Conservation (phyloP, 1,140 invertebrate species). For the Hyphantria cunea region DNA sequence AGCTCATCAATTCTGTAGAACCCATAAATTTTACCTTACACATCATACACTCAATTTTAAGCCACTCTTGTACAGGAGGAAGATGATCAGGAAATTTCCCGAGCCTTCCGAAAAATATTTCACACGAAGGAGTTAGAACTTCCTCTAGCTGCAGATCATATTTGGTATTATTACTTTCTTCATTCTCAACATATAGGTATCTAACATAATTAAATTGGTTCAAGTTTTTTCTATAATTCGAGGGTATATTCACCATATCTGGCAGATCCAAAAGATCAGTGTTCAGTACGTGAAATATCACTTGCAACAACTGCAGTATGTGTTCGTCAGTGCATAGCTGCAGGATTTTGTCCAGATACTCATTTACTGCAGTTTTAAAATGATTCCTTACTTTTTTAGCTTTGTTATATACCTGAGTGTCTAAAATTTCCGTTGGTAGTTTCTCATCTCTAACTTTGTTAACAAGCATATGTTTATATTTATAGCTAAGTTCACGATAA, state of each 20-base stretch:
- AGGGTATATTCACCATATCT: conserved; percentile 13
- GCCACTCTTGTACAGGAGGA: no score
- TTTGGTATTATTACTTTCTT: conserved; percentile 9
- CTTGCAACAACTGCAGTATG: conserved; percentile 12
- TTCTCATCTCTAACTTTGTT: background rate
- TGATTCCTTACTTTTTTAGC: background rate
- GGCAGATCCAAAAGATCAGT: conserved; percentile 32
- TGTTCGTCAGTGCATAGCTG: background rate
- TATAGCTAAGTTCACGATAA: conserved; percentile 40
- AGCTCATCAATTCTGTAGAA: background rate
- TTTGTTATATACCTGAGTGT: background rate
- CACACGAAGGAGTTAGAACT: conserved; percentile 38
- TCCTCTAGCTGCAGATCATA: conserved; percentile 64
- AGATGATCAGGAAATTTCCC: no score
- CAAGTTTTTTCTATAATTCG: conserved; percentile 37
- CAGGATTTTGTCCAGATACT: background rate
- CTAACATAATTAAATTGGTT: conserved; percentile 54
- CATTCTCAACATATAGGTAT: conserved; percentile 45
- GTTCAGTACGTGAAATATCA: conserved; percentile 39
- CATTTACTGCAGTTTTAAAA: background rate
- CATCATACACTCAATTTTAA: background rate
- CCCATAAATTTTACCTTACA: conserved; percentile 39
- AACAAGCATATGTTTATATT: conserved; percentile 43
- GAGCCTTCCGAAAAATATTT: conserved; percentile 21
- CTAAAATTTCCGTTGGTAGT: background rate